phyloP scores from a whole-genome alignment of 2,888 invertebrate species.

The Callosobruchus maculatus region DNA sequence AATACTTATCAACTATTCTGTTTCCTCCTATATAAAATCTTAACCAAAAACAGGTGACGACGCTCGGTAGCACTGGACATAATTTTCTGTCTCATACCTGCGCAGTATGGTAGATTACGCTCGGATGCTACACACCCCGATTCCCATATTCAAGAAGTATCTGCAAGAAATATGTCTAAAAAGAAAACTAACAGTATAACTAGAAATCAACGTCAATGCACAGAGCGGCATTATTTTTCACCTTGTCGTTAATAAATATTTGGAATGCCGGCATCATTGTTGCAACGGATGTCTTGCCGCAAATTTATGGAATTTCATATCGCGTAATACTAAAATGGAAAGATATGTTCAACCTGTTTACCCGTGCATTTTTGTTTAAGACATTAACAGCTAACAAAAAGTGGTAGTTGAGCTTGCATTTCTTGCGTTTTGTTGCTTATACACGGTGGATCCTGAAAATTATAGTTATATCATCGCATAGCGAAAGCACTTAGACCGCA shows the following conservation, averaged over 20 bases:
- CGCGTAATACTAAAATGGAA: slow-evolving; percentile 9
- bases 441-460: not conserved
- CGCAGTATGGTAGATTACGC: too few species aligned
- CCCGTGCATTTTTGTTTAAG: not conserved
- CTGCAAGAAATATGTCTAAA: not conserved
- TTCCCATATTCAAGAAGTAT: not conserved
- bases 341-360: slow-evolving; percentile 8
- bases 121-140: not conserved
- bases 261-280: not conserved
- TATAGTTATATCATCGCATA: too few species aligned
- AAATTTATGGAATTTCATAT: slow-evolving; percentile 10
- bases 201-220: not conserved
- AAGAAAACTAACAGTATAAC: not conserved
- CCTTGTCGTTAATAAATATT: not conserved
- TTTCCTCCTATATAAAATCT: too few species aligned
- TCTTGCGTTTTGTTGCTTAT: not conserved
- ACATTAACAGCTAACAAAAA: not conserved
- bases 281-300: not conserved
- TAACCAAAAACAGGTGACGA: too few species aligned
- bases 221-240: not conserved
- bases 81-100: too few species aligned
- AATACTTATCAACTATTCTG: too few species aligned
- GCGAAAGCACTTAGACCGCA: too few species aligned
- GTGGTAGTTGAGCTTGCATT: not conserved
- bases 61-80: too few species aligned